Base-by-base conservation (phyloP, 2,113 vertebrate species). In the Chloropsis hardwickii region DNA sequence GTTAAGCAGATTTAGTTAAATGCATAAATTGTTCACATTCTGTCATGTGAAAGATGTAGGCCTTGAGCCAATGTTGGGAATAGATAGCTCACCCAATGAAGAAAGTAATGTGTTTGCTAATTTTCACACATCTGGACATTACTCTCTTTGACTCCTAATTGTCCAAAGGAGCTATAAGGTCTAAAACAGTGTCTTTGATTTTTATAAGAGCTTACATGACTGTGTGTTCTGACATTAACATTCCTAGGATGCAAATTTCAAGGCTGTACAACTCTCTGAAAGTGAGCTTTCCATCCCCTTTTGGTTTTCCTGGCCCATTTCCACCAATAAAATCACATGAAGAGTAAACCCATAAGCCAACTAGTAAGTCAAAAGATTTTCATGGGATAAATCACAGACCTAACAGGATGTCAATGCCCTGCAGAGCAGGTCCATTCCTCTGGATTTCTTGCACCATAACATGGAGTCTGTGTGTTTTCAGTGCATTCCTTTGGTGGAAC, bases 1-100 rank as follows among this genome's bases (percentile, higher is more conserved):
- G 93, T 22, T 91, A 88, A 61, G 92, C 61, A 92, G 95, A 95
- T 97, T 96, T 83, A 80, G 84, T 72, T 95, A 92, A 79, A 72
- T 86, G 78, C 53, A 16, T 89, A 76, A 92, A 95, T 96, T 92
- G 72, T 90, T 97, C 95, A 65, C 71, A 94, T 91, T 91, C 92
- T 91, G 82, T 92, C 79, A 67, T 91, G 64, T 66, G n/a, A 91
- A 90, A 87, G 20, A 85, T 70, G 86, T 6, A 95, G 92, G 28
- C 86, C 86, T 73, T 42, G 58, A 95, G 79, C 61, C 83, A 71
- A 23, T 14, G 33, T 33, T 69, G 22, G 67, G 82, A 96, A 62
- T 17, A 25, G 93, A 89, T 51, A 91, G 48, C 25, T 45, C 60
- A 53, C 39, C 45, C 57, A 60, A 20, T 18, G 65, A 45, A 81